Conservation (phyloP, 2,797 vertebrate species). For the Pantherophis alleghaniensis region DNA sequence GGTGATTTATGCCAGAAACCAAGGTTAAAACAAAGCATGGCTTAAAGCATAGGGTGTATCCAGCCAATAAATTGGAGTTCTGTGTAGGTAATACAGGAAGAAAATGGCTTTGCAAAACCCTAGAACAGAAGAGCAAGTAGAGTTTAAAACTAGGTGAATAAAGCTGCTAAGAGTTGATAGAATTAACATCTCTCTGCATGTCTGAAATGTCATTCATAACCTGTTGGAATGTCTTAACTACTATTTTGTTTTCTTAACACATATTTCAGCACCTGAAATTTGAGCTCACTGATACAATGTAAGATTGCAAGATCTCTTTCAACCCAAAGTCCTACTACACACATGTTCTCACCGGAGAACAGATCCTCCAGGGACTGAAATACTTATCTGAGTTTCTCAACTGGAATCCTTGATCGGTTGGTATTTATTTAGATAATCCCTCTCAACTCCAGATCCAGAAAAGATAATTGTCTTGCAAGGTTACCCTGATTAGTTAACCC, state of each 20-base stretch:
- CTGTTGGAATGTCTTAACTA: neutral
- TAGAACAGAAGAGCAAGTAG: neutral
- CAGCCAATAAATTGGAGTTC: neutral
- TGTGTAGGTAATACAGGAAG: neutral
- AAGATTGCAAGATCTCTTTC: conserved; percentile 13
- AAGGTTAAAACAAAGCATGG: neutral
- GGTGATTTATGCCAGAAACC: neutral
- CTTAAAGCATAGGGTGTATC: neutral
- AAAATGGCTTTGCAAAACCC: neutral
- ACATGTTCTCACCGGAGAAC: conserved; percentile 22
- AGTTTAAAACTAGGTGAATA: neutral
- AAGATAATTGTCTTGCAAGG: conserved; percentile 15
- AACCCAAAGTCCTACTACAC: conserved; percentile 24
- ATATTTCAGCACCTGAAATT: neutral
- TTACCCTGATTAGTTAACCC: neutral
- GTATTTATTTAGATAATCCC: conserved; percentile 46
- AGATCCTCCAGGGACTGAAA: neutral
- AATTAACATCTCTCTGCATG: neutral
- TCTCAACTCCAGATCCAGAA: conserved; percentile 10
- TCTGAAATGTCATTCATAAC: neutral
- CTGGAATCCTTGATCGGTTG: conserved; percentile 44
- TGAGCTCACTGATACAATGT: neutral
- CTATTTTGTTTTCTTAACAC: neutral
- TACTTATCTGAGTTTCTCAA: neutral
- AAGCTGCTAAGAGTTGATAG: no score